These are phyloP conservation scores for Anastrepha ludens DNA, from an alignment of 1,140 invertebrate species.

Conservation along the genomic window DNA sequence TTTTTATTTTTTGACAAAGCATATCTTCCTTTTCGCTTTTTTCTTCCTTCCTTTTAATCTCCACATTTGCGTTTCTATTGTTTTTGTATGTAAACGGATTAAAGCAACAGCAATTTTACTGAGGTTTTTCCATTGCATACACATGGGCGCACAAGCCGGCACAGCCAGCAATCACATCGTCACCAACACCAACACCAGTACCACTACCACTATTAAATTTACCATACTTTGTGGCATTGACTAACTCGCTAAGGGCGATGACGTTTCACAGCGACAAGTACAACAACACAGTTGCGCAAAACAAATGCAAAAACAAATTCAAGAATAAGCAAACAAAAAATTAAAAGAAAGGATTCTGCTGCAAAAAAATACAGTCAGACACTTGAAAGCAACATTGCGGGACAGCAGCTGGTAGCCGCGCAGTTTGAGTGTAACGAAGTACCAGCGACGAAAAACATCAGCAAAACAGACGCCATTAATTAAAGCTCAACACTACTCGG, in stretches of 20 bases:
- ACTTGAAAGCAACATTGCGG: conserved; percentile 37
- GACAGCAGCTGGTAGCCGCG: not conserved
- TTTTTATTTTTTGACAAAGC: too few species aligned
- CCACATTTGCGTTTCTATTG: not conserved
- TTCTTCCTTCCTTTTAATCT: too few species aligned
- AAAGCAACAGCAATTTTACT: not conserved
- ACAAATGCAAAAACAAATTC: not conserved
- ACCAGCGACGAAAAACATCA: conserved; percentile 37
- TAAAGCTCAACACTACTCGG: conserved; percentile 41
- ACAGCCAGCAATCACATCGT: conserved; percentile 9
- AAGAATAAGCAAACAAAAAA: not conserved
- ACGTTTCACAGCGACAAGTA: not conserved
- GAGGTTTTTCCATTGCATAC: conserved; percentile 33
- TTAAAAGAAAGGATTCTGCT: conserved; percentile 5
- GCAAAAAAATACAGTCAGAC: not conserved
- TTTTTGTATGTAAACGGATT: conserved; percentile 32
- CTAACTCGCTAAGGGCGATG: not conserved
- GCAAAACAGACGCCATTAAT: conserved; percentile 43
- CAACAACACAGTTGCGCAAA: not conserved
- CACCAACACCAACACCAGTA: not conserved
- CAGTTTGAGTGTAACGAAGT: not conserved
- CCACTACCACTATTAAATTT: conserved; percentile 25
- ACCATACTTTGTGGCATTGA: not conserved
- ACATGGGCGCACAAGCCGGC: conserved; percentile 34
- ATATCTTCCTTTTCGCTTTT: too few species aligned